Evolutionary conservation across 2,797 vertebrate genomes (phyloP).

Genomic region (Pangasius macronema): DNA sequence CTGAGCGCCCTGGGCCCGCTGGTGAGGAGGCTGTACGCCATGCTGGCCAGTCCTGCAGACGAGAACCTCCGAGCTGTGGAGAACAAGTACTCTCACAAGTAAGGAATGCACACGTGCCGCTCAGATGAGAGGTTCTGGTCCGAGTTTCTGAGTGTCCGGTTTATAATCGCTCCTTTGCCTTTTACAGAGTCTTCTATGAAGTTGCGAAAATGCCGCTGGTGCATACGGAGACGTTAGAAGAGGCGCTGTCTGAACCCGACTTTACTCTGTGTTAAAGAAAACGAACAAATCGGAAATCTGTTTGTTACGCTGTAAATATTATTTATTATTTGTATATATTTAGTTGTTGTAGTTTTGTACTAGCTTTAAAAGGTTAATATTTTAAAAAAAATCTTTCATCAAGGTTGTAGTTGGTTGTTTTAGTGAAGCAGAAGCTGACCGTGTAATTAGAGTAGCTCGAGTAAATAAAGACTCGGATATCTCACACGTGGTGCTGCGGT

Average conservation of each 20-base stretch:
- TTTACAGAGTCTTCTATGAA: slow-evolving; percentile 45
- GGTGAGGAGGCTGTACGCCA: slow-evolving; percentile 75
- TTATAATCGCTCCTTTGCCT: neutral
- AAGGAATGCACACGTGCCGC: slow-evolving; percentile 42
- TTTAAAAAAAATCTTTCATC: neutral
- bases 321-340: slow-evolving; percentile 46
- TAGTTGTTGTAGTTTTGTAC: slow-evolving; percentile 27
- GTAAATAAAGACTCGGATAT: neutral
- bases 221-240: slow-evolving; percentile 33
- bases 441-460: neutral
- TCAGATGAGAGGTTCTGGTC: neutral
- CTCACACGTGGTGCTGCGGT: neutral
- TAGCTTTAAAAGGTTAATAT: neutral
- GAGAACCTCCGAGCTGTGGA: slow-evolving; percentile 77
- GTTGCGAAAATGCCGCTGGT: slow-evolving; percentile 42
- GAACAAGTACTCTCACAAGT: slow-evolving; percentile 89
- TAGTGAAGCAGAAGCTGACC: neutral
- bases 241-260: neutral
- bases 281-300: neutral
- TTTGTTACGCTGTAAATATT: slow-evolving; percentile 18
- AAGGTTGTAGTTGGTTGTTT: neutral
- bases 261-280: neutral
- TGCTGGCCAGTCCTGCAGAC: slow-evolving; percentile 66
- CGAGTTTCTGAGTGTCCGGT: neutral
- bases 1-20: slow-evolving; percentile 74